Conservation (phyloP, 2,797 vertebrate genomes). For the Psittacula echo region DNA sequence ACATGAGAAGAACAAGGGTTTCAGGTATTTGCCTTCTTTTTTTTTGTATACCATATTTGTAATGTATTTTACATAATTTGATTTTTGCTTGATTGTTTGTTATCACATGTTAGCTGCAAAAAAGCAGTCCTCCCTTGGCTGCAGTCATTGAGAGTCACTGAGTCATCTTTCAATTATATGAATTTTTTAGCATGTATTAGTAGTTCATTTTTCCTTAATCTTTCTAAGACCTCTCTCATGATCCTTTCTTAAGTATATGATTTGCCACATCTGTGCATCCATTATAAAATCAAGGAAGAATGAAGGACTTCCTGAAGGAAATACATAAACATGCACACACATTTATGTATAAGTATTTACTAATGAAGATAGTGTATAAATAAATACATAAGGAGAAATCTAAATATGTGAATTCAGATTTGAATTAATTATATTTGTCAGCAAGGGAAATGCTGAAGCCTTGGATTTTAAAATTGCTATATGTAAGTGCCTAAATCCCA, state of each 20-base stretch:
- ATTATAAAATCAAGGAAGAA: not conserved
- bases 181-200: not conserved
- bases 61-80: not conserved
- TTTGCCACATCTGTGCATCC: not conserved
- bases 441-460: not conserved
- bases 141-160: not conserved
- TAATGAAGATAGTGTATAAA: not conserved
- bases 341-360: not conserved
- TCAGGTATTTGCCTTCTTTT: not conserved
- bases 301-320: not conserved
- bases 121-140: not conserved
- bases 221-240: not conserved
- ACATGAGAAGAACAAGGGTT: not conserved
- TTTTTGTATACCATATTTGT: not conserved
- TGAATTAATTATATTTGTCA: not conserved
- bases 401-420: not conserved
- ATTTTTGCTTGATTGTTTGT: not conserved
- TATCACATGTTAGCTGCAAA: not conserved
- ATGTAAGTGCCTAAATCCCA: constrained; percentile 20
- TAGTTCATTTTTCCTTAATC: not conserved
- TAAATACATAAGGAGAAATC: not conserved
- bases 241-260: not conserved
- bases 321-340: not conserved
- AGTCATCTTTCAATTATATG: not conserved
- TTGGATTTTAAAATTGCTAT: not conserved